Base-by-base conservation (phyloP, 2,888 invertebrate species). In the Caenorhabditis drosophilae region DNA sequence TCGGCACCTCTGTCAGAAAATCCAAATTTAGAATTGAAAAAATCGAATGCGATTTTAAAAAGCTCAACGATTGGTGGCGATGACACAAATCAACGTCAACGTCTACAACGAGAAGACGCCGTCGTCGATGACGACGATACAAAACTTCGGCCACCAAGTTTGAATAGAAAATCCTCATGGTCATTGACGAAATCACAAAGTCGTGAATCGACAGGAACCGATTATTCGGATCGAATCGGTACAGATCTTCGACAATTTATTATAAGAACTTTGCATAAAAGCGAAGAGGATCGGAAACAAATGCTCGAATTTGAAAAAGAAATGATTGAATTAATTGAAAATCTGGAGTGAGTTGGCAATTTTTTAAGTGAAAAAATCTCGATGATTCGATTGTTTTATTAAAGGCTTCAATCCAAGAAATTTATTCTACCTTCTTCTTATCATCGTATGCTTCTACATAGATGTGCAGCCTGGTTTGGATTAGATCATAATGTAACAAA, bases 371-470 rank as follows among this genome's bases (percentile, higher is more conserved):
- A n/a, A n/a, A n/a, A n/a, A n/a, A n/a, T n/a, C n/a, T n/a, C n/a
- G n/a, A n/a, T n/a, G n/a, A n/a, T n/a, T n/a, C n/a, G n/a, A n/a
- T n/a, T n/a, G n/a, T n/a, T n/a, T n/a, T n/a, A n/a, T n/a, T n/a
- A n/a, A n/a, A n/a, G n/a, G n/a, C 44, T 38, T 51, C 84, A 89
- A 80, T 89, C 90, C 82, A 90, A 90, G 76, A 91, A 91, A 80
- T 94, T 95, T 20, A 90, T 90, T 84, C 92, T 93, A 90, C 51
- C 52, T 6, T 91, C 93, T 61, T 93, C 94, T 51, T 95, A 95
- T 87, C 93, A 94, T 69, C 89, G 95, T 31, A 93, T 96, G 94
- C 86, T 96, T 77, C 92, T 95, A 1, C 96, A 96, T 84, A 89
- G 95, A 31, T 91, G 92, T 66, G 93, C 94, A 0, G 90, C 93